phyloP scores from a whole-genome alignment of 2,113 vertebrate species.

The Varanus salvator region DNA sequence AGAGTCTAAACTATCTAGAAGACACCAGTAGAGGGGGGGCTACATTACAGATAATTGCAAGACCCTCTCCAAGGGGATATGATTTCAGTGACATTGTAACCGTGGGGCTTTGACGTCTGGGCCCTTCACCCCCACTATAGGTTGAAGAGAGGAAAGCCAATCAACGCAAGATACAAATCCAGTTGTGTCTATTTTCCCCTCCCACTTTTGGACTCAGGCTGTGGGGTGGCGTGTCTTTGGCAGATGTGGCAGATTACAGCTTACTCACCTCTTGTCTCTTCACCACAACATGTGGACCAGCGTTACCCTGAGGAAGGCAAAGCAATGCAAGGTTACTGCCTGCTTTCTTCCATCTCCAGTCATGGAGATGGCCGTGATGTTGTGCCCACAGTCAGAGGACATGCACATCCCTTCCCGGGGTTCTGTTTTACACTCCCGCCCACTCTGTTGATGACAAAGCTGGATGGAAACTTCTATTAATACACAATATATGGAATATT shows the following conservation, averaged over 20 bases:
- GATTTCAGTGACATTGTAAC: too few relatives aligned
- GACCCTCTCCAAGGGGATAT: too few relatives aligned
- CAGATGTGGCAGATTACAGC: neutral
- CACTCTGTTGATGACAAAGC: neutral
- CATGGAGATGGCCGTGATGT: neutral
- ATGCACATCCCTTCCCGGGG: neutral
- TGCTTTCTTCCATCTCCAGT: neutral
- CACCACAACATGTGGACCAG: fast-evolving
- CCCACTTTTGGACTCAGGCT: neutral
- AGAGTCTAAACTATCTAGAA: too few relatives aligned
- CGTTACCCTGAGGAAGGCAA: neutral
- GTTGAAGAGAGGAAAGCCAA: too few relatives aligned
- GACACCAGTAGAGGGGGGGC: too few relatives aligned
- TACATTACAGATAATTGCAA: too few relatives aligned
- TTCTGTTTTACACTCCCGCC: neutral
- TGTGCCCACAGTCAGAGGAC: neutral
- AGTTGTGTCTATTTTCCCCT: too few relatives aligned
- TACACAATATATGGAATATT: too few relatives aligned
- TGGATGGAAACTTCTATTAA: too few relatives aligned
- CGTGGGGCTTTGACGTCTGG: too few relatives aligned
- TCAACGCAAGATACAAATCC: too few relatives aligned
- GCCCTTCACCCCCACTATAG: too few relatives aligned
- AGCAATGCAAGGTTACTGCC: neutral
- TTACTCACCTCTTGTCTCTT: neutral
- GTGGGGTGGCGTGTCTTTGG: neutral